Percentiles rank a stretch among this genome's conserved stretches.
Evolutionary conservation across 2,888 invertebrate species (phyloP).

Genomic region (Cephonodes hylas): DNA sequence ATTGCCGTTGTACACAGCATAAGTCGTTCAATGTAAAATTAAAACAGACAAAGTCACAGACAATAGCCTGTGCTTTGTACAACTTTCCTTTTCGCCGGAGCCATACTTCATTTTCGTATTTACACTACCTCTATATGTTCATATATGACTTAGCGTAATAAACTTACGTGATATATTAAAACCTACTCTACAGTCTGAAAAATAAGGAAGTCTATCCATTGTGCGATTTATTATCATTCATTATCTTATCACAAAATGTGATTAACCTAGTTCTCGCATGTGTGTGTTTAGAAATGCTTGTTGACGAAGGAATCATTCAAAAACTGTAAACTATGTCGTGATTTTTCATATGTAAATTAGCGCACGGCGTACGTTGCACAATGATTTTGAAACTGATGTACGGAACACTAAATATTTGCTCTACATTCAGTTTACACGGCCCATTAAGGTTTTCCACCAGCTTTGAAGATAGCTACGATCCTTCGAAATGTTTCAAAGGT

Average conservation of each 20-base stretch:
- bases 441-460: background rate
- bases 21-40: too few species aligned
- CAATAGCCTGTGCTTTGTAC: background rate
- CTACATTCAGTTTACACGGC: too few species aligned
- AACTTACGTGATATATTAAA: constrained; percentile 3
- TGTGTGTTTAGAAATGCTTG: constrained; percentile 56
- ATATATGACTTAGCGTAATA: constrained; percentile 18
- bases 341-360: constrained; percentile 29
- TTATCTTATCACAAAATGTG: constrained; percentile 59
- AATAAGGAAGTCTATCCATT: constrained; percentile 15
- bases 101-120: constrained; percentile 27
- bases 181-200: background rate
- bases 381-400: constrained; percentile 1
- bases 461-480: background rate
- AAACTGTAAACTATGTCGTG: constrained; percentile 36
- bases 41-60: background rate
- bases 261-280: constrained; percentile 62
- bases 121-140: constrained; percentile 20
- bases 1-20: too few species aligned
- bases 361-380: background rate
- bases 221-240: constrained; percentile 30
- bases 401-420: background rate
- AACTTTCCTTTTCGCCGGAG: constrained; percentile 30
- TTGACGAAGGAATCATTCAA: constrained; percentile 55
- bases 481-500: background rate